Evolutionary conservation across 2,797 vertebrate genomes (phyloP), one percentile per base, ranked within the genome.

Genomic region (Hemibagrus guttatus): DNA sequence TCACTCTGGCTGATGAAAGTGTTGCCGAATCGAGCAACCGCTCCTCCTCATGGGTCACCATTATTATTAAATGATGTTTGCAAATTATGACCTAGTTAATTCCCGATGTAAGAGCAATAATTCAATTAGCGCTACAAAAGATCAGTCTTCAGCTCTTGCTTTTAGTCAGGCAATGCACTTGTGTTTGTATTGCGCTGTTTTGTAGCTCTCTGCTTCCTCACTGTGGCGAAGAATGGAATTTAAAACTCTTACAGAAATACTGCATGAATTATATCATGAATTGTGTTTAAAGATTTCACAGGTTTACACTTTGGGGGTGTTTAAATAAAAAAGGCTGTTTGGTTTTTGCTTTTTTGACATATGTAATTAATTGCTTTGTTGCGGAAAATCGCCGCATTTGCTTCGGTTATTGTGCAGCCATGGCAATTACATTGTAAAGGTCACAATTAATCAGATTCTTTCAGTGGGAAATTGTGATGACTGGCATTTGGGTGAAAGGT

Each of bases 51-150:
- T 94, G 93, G 95, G 94, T 94, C 92, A 90, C 86, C 93, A 94
- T 95, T 94, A 95, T 95, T 94, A 95, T 95, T 94, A 95, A 94
- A 95, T 94, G 92, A 94, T 95, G 94, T 94, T 95, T 92, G 92
- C 93, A 92, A 93, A 94, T 93, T 84, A 93, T 94, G 94, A 94
- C 93, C 94, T 89, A 94, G 92, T 95, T 95, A 93, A 91, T 91
- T 81, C 90, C 90, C 89, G 63, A 26, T 90, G 93, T 91, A 91
- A 87, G 87, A 84, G 17, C 88, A 91, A 91, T 92, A 89, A 84
- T 79, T 92, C 92, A 93, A 92, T 93, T 93, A 92, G 84, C 52
- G 87, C 72, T 87, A 21, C 85, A 86, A 78, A 59, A 80, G 74
- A 85, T 89, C 46, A 81, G 88, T 86, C 88, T 85, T 85, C 72